phyloP scores from a whole-genome alignment of 2,113 vertebrate genomes.

The Cochlearius cochlearius region DNA sequence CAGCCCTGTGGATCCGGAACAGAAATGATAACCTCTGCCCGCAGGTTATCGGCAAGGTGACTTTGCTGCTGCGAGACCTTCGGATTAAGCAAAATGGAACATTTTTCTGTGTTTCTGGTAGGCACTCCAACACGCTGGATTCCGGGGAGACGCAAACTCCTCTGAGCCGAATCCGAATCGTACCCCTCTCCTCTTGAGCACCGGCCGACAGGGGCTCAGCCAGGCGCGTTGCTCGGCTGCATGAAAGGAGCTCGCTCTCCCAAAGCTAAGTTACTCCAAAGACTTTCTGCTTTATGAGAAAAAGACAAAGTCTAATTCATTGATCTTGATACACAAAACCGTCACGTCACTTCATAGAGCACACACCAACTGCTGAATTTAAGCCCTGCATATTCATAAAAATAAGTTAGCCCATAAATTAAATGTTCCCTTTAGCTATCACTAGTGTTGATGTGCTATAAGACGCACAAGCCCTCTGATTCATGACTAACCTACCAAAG shows the following conservation, averaged over 20 bases:
- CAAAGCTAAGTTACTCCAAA: slow-evolving; percentile 21
- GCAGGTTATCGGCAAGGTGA: neutral
- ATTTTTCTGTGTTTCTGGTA: neutral
- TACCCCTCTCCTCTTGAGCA: neutral
- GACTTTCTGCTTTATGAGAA: slow-evolving; percentile 40
- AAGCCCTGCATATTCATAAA: slow-evolving; percentile 70
- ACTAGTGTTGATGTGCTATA: slow-evolving; percentile 68
- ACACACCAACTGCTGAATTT: slow-evolving; percentile 70
- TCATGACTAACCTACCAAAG: slow-evolving; percentile 70
- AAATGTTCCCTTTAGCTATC: slow-evolving; percentile 67
- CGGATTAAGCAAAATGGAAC: neutral
- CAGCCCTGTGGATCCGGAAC: rapidly evolving
- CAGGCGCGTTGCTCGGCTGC: neutral
- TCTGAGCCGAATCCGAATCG: neutral
- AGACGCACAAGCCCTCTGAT: slow-evolving; percentile 66
- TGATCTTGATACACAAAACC: slow-evolving; percentile 69
- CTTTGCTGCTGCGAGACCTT: neutral
- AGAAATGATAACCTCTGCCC: neutral
- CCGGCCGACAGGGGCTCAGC: neutral
- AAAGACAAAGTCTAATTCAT: slow-evolving; percentile 67
- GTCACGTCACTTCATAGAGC: slow-evolving; percentile 67
- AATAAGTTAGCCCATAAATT: slow-evolving; percentile 71
- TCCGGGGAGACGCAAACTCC: neutral
- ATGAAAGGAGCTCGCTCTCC: slow-evolving; percentile 22
- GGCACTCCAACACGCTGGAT: neutral